Percentiles rank a stretch among this genome's conserved stretches.
phyloP scores from a whole-genome alignment of 2,113 vertebrate genomes.

The Hemibagrus wyckioides region DNA sequence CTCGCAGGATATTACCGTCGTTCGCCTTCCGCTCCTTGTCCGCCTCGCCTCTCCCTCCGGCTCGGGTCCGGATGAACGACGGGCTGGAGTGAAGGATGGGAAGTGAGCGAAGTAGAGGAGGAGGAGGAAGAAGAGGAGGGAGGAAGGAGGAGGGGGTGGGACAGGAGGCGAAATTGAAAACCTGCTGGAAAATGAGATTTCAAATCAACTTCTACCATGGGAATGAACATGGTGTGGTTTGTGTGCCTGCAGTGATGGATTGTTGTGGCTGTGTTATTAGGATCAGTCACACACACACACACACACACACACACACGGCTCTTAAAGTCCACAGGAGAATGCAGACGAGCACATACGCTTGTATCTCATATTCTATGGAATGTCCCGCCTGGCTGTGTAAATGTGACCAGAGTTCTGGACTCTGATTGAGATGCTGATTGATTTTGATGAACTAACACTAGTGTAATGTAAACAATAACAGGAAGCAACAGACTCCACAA shows the following conservation, averaged over 20 bases:
- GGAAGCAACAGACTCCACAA: background rate
- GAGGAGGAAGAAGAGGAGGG: background rate
- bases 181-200: slow-evolving; percentile 65
- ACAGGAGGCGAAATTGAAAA: slow-evolving; percentile 60
- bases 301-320: slow-evolving; percentile 40
- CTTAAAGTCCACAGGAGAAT: background rate
- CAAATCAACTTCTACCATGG: slow-evolving; percentile 59
- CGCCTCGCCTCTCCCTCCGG: background rate
- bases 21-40: slow-evolving; percentile 1
- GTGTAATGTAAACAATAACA: background rate
- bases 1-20: slow-evolving; percentile 35
- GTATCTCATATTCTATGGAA: background rate
- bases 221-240: slow-evolving; percentile 52
- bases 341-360: background rate
- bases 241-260: slow-evolving; percentile 55
- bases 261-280: slow-evolving; percentile 57
- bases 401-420: background rate
- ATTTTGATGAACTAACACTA: background rate
- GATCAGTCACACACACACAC: slow-evolving; percentile 58
- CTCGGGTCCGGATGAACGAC: slow-evolving; percentile 19
- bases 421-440: background rate
- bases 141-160: background rate
- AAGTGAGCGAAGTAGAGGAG: background rate
- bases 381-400: background rate
- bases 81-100: slow-evolving; percentile 14